Evolutionary conservation across 2,888 invertebrate species (phyloP).

Genomic region (Melolontha melolontha): DNA sequence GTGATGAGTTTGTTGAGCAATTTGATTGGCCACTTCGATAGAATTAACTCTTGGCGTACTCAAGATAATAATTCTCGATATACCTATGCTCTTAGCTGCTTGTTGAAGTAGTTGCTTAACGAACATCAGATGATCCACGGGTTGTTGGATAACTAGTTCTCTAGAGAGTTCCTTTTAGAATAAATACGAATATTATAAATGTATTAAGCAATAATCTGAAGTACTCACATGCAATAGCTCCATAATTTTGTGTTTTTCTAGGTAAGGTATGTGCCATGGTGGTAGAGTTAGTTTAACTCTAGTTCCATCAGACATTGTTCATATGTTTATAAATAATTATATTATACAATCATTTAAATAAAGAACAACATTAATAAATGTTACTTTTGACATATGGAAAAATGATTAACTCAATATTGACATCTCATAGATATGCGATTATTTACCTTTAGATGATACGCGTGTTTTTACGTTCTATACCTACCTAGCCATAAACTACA

Average conservation of each 20-base stretch:
- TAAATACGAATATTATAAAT: too few species aligned
- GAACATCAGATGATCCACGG: conserved; percentile 74
- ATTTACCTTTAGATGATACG: too few species aligned
- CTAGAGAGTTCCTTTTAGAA: conserved; percentile 70
- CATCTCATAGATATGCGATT: too few species aligned
- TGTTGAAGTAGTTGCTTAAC: conserved; percentile 70
- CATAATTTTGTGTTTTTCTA: conserved; percentile 75
- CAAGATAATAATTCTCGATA: conserved; percentile 70
- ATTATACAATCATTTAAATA: too few species aligned
- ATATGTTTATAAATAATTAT: too few species aligned
- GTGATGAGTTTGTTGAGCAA: conserved; percentile 57
- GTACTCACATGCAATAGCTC: conserved; percentile 72
- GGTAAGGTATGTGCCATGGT: conserved; percentile 71
- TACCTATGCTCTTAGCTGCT: conserved; percentile 66
- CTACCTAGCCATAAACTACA: too few species aligned
- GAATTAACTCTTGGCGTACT: conserved; percentile 67
- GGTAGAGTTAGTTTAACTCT: conserved; percentile 62
- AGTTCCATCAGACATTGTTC: conserved; percentile 58
- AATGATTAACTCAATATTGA: too few species aligned
- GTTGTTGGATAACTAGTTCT: conserved; percentile 71
- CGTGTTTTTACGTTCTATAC: too few species aligned
- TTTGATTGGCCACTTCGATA: conserved; percentile 57
- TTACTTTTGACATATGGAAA: too few species aligned
- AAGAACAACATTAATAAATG: too few species aligned
- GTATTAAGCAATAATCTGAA: neutral